phyloP scores from a whole-genome alignment of 2,113 vertebrate species.

The Pachypanchax playfairii region DNA sequence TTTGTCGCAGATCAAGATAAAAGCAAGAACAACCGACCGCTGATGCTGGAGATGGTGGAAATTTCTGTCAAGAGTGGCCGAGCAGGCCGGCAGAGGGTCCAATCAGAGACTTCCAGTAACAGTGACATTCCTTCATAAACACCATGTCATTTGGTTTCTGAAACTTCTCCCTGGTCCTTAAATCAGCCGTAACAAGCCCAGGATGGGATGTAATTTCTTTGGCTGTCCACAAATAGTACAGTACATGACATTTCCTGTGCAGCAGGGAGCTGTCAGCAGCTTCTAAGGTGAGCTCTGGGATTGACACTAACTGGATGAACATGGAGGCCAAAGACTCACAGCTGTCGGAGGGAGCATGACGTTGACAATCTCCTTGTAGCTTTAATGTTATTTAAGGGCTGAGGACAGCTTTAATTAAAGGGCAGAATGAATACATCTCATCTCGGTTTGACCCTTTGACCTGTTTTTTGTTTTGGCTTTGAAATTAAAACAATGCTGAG shows the following conservation, averaged over 20 bases:
- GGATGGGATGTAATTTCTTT: slow-evolving; percentile 17
- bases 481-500: slow-evolving; percentile 9
- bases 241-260: slow-evolving; percentile 24
- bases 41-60: slow-evolving; percentile 50
- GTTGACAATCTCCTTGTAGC: neutral
- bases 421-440: neutral
- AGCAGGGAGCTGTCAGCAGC: slow-evolving; percentile 36
- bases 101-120: neutral
- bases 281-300: slow-evolving; percentile 37
- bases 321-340: slow-evolving; percentile 27
- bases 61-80: slow-evolving; percentile 65
- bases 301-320: slow-evolving; percentile 27
- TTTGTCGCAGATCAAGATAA: slow-evolving; percentile 58
- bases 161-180: slow-evolving; percentile 2
- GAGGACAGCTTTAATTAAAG: neutral
- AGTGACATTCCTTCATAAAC: slow-evolving; percentile 60
- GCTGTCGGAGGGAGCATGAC: slow-evolving; percentile 24
- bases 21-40: slow-evolving; percentile 49
- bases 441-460: neutral
- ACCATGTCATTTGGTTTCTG: slow-evolving; percentile 9
- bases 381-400: neutral
- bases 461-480: slow-evolving; percentile 20
- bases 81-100: slow-evolving; percentile 52
- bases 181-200: slow-evolving; percentile 29
- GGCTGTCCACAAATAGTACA: slow-evolving; percentile 14